Evolutionary conservation across 2,797 vertebrate genomes (phyloP), one percentile per base, ranked within the genome.

Genomic region (Pseudochaenichthys georgianus): DNA sequence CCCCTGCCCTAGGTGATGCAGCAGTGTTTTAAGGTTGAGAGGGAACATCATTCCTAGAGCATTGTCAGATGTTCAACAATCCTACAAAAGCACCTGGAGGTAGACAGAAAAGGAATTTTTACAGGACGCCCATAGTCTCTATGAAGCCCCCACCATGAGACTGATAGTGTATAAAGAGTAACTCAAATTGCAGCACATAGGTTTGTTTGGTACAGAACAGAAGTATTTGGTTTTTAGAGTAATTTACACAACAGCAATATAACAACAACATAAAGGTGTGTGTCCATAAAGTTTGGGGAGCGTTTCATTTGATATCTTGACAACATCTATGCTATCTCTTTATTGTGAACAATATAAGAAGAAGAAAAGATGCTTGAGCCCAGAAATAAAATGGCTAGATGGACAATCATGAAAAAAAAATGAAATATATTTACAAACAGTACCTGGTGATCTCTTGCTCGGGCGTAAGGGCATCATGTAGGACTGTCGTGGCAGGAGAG

Each of bases 391-490:
- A 28, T 28, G 6, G 34, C 34, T 38, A 9, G 7, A 38, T 8
- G 13, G 23, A 54, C 23, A 13, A 48, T 15, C 13, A 1, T 15
- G 60, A 3, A 45, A 13, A 73, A 47, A 23, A 41, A 11, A 28
- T 13, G 31, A 5, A 55, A 43, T 43, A 16, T 19, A 47, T 3
- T 46, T 9, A n/a, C 28, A 62, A 71, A 64, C 48, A 12, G 21
- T 96, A 99, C 98, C 98, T 97, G 98, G 98, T 16, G 98, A 99
- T 83, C 96, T 97, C 89, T 98, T 98, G 94, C 84, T 96, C 15
- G 96, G 86, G 38, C 96, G 96, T 52, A 96, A 90, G 17, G 96
- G 96, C 93, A 96, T 93, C 86, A 96, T 89, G 78, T 95, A 97
- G 83, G 96, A 94, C 93, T 98, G 98, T 57, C 98, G 94, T 9